These are phyloP conservation scores for Spialia ferax DNA, from an alignment of 2,888 invertebrate genomes.

Conservation along the genomic window DNA sequence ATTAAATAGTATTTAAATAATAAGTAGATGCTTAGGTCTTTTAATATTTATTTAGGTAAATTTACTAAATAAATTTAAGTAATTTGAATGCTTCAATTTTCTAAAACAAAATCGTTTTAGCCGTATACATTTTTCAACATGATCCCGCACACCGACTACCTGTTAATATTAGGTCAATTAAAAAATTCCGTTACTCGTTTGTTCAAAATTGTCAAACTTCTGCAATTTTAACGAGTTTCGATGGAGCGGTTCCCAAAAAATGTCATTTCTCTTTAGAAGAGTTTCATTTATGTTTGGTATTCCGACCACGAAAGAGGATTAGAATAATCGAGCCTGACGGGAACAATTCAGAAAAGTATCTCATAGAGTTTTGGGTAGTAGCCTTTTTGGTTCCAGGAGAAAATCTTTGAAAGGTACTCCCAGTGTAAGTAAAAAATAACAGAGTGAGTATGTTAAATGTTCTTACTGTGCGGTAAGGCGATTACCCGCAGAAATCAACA, in stretches of 20 bases:
- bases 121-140: neutral
- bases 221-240: neutral
- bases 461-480: too few species aligned
- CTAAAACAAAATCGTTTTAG: too few species aligned
- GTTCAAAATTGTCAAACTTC: neutral
- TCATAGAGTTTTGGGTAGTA: constrained; percentile 1
- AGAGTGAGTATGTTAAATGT: neutral
- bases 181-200: neutral
- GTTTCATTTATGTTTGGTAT: neutral
- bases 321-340: constrained; percentile 9
- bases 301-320: neutral
- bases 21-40: too few species aligned
- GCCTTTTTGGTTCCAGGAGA: neutral
- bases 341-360: neutral
- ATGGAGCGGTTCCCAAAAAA: neutral
- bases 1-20: too few species aligned
- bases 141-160: neutral
- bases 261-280: neutral
- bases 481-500: too few species aligned
- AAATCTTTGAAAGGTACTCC: neutral
- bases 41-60: too few species aligned
- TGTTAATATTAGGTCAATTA: neutral
- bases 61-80: too few species aligned
- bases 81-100: too few species aligned
- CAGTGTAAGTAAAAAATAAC: neutral